Evolutionary conservation across 2,888 invertebrate genomes (phyloP).

Genomic region (Ceraclea dissimilis): DNA sequence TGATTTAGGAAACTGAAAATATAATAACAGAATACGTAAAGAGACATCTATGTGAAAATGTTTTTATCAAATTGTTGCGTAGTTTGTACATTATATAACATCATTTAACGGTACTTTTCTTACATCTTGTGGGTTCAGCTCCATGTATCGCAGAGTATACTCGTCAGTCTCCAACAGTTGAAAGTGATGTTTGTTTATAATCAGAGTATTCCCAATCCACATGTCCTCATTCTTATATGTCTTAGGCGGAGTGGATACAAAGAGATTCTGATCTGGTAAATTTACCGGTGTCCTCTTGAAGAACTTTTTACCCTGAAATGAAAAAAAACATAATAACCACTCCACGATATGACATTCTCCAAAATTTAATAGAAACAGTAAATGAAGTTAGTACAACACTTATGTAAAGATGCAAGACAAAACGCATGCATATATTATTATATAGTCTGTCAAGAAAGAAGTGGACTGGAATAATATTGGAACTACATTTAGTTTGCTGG

Average conservation of each 20-base stretch:
- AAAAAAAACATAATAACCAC: no score
- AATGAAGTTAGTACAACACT: no score
- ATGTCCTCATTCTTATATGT: constrained; percentile 74
- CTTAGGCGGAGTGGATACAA: constrained; percentile 62
- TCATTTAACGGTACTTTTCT: constrained; percentile 3
- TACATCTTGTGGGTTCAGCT: constrained; percentile 66
- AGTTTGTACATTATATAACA: background rate
- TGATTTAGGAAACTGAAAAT: constrained; percentile 62
- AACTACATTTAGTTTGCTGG: no score
- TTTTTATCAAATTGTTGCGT: background rate
- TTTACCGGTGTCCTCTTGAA: constrained; percentile 61
- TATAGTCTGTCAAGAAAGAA: no score
- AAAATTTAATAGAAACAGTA: no score
- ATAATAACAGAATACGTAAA: background rate
- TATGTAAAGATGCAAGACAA: no score
- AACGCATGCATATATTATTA: no score
- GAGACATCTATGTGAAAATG: no score
- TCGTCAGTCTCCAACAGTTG: constrained; percentile 75
- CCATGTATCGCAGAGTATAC: constrained; percentile 83
- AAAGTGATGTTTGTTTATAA: constrained; percentile 72
- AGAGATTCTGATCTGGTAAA: constrained; percentile 66
- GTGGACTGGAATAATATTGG: no score
- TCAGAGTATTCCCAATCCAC: constrained; percentile 73
- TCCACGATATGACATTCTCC: background rate
- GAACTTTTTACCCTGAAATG: constrained; percentile 53